Evolutionary conservation across 2,113 vertebrate genomes (phyloP).

Genomic region (Lasiurus cinereus): DNA sequence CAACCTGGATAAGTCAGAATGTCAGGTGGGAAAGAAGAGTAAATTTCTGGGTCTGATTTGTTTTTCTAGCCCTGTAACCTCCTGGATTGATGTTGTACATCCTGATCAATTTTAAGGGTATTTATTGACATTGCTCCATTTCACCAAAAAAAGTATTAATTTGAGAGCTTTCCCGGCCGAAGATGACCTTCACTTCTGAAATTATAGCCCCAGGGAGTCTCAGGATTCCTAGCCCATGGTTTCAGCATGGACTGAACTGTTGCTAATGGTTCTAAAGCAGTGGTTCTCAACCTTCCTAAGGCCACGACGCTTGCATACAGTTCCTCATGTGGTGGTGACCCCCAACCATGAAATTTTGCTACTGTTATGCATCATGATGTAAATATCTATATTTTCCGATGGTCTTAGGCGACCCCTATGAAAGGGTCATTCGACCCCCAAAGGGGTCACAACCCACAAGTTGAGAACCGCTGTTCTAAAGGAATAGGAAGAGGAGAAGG

Average conservation of each 20-base stretch:
- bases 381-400: too few species aligned
- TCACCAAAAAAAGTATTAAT: constrained; percentile 50
- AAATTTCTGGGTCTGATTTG: constrained; percentile 27
- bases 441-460: too few species aligned
- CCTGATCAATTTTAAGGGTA: background rate
- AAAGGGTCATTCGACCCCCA: too few species aligned
- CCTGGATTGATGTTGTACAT: background rate
- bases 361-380: too few species aligned
- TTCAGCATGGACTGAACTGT: background rate
- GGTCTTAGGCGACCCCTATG: too few species aligned
- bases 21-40: background rate
- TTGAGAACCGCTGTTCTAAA: background rate
- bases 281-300: too few species aligned
- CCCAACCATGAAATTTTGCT: too few species aligned
- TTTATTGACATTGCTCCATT: constrained; percentile 20
- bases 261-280: background rate
- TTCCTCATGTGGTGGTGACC: too few species aligned
- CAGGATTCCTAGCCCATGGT: background rate
- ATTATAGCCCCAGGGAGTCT: background rate
- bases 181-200: constrained; percentile 49
- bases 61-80: constrained; percentile 44
- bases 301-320: too few species aligned
- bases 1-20: background rate
- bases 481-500: background rate
- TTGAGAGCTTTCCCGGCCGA: constrained; percentile 7